Conservation (phyloP, 1,140 invertebrate species). For the Sminthurides bifidus region DNA sequence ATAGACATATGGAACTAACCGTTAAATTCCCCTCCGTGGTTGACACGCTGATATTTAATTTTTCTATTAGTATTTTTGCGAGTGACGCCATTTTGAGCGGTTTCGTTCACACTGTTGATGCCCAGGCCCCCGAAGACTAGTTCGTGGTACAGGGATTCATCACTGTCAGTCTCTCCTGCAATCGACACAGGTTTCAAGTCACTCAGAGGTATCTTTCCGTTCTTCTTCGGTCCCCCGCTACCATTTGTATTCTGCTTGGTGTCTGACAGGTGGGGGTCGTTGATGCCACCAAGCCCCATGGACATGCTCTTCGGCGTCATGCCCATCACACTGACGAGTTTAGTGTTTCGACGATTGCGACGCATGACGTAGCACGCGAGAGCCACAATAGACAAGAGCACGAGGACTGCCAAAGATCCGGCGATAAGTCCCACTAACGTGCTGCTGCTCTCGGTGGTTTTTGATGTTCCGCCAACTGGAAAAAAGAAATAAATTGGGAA, state of each 20-base stretch:
- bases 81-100: constrained; percentile 1
- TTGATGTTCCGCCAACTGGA: too few species aligned
- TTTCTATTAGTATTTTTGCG: constrained; percentile 19
- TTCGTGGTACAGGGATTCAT: constrained; percentile 30
- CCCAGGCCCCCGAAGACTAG: constrained; percentile 18
- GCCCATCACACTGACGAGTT: constrained; percentile 29
- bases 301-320: constrained; percentile 27
- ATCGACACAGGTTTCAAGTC: constrained; percentile 30
- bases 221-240: neutral
- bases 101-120: neutral
- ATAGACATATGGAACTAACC: constrained; percentile 10
- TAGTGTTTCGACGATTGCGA: constrained; percentile 25
- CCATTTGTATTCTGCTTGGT: constrained; percentile 1
- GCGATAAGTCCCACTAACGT: constrained; percentile 27
- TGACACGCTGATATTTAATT: constrained; percentile 29
- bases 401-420: constrained; percentile 25
- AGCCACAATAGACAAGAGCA: constrained; percentile 19
- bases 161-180: constrained; percentile 28
- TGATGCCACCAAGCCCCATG: constrained; percentile 19
- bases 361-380: constrained; percentile 25
- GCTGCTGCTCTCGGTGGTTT: constrained; percentile 13
- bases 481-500: neutral
- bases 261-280: neutral
- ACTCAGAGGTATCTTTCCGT: constrained; percentile 25
- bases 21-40: constrained; percentile 26